Percentiles rank a stretch among this genome's conserved stretches.
Conservation (phyloP, 1,140 invertebrate genomes). For the Meloidogyne chitwoodi region DNA sequence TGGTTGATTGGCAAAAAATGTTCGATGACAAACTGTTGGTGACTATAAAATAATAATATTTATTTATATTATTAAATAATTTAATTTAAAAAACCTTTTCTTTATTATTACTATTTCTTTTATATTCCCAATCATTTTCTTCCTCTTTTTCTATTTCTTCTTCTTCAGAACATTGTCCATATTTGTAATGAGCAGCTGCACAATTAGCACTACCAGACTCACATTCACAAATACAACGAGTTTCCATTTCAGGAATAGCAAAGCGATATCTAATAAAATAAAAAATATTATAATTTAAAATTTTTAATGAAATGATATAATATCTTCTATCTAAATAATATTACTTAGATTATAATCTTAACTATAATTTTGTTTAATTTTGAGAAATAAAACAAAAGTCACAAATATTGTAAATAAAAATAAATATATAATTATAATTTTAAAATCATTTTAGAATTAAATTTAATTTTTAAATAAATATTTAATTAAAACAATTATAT, state of each 20-base stretch:
- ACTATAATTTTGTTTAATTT: too few relatives aligned
- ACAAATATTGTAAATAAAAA: too few relatives aligned
- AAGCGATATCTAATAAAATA: constrained; percentile 32
- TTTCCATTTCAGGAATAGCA: constrained; percentile 43
- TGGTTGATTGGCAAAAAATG: constrained; percentile 33
- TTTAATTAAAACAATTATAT: too few relatives aligned
- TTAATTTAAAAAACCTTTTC: background rate
- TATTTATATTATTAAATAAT: background rate
- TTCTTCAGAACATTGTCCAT: constrained; percentile 17
- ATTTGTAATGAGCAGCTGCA: constrained; percentile 38
- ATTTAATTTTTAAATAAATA: too few relatives aligned
- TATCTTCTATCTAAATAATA: too few relatives aligned
- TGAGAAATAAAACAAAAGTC: too few relatives aligned
- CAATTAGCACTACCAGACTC: constrained; percentile 25
- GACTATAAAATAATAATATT: background rate
- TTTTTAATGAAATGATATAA: background rate
- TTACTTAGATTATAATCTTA: too few relatives aligned
- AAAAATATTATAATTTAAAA: background rate
- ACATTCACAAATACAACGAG: constrained; percentile 45
- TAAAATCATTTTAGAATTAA: too few relatives aligned
- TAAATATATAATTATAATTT: too few relatives aligned
- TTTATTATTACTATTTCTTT: background rate
- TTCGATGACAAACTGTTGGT: constrained; percentile 22
- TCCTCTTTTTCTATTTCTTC: constrained; percentile 4
- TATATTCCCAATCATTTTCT: background rate